Conservation (phyloP, 2,888 invertebrate species). For the Meganola albula region DNA sequence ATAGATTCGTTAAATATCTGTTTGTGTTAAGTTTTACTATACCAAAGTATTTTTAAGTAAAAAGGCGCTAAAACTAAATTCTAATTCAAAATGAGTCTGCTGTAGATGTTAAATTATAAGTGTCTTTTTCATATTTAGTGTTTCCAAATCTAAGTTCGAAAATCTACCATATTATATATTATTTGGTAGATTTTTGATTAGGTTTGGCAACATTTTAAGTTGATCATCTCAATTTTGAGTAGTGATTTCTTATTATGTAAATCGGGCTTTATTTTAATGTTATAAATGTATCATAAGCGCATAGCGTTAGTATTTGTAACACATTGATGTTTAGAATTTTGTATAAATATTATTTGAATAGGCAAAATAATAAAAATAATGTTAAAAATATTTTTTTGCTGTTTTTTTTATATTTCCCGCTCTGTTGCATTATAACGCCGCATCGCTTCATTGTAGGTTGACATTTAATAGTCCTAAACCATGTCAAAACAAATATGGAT, state of each 20-base stretch:
- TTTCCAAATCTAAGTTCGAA: conserved; percentile 6
- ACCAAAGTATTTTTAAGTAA: conserved; percentile 12
- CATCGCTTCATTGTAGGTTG: no score
- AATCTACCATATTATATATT: background rate
- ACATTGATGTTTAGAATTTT: conserved; percentile 53
- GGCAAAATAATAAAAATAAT: conserved; percentile 36
- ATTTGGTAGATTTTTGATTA: conserved; percentile 5
- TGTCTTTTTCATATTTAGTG: conserved; percentile 4
- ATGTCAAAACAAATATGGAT: no score
- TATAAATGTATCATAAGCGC: conserved; percentile 29
- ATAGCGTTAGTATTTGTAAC: conserved; percentile 49
- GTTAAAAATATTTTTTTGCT: conserved; percentile 19
- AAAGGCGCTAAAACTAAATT: conserved; percentile 13
- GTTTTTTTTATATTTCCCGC: conserved; percentile 14
- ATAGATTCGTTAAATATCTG: background rate
- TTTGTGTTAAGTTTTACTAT: background rate
- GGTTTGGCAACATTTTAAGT: conserved; percentile 9
- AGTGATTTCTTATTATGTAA: conserved; percentile 24
- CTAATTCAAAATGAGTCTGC: conserved; percentile 21
- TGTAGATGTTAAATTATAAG: conserved; percentile 13
- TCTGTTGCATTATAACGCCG: no score
- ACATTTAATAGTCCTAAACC: no score
- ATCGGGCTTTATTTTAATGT: conserved; percentile 33
- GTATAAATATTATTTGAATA: conserved; percentile 47
- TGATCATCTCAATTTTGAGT: conserved; percentile 25